Percentiles rank a stretch among this genome's conserved stretches.
phyloP scores from a whole-genome alignment of 2,113 vertebrate genomes.

The Bufo gargarizans region DNA sequence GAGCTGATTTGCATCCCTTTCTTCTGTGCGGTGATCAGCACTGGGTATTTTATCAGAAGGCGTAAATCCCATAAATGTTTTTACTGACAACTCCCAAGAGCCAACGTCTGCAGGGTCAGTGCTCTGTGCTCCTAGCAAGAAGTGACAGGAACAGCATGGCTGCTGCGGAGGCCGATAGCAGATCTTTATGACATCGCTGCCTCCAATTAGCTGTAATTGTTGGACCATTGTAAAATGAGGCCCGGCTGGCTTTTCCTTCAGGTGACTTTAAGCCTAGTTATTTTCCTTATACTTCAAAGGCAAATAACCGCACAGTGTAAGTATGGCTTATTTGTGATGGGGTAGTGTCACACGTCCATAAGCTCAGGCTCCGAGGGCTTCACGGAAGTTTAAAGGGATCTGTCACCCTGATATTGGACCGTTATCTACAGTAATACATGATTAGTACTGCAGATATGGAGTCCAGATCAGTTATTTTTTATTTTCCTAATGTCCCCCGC shows the following conservation, averaged over 20 bases:
- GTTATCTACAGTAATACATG: no score
- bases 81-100: not conserved
- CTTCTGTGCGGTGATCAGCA: not conserved
- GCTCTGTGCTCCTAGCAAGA: not conserved
- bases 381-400: no score
- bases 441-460: no score
- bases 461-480: no score
- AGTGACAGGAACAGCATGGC: not conserved
- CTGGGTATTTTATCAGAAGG: not conserved
- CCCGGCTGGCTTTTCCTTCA: not conserved
- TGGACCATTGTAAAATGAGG: not conserved
- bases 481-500: no score
- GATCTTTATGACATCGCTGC: conserved; percentile 20
- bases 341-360: no score
- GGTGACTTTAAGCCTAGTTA: conserved; percentile 18
- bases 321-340: not conserved
- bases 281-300: not conserved
- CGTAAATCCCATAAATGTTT: not conserved
- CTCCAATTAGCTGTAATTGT: conserved; percentile 23
- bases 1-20: no score
- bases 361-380: no score
- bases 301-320: not conserved
- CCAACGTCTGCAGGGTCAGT: conserved; percentile 31
- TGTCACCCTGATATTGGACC: no score
- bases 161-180: not conserved